A percentile compares a stretch with the other conserved stretches of the same genome.
These are phyloP conservation scores for Protosalanx chinensis DNA, from an alignment of 2,797 vertebrate genomes.

Conservation along the genomic window DNA sequence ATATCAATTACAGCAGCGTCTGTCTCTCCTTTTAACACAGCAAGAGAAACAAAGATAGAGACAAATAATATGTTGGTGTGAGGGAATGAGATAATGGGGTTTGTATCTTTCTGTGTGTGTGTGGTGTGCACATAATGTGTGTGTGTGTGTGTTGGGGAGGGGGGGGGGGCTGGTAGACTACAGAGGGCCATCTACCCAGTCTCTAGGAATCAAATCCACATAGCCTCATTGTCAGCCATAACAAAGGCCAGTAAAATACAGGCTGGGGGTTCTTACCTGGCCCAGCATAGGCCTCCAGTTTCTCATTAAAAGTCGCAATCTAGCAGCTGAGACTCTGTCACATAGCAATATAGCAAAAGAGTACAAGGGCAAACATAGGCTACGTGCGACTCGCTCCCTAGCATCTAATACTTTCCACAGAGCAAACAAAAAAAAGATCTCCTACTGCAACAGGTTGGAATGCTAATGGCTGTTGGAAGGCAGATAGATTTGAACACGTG, in stretches of 20 bases:
- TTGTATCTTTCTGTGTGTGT: constrained; percentile 20
- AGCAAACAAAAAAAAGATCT: constrained; percentile 60
- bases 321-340: constrained; percentile 79
- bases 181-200: constrained; percentile 57
- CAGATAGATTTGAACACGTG: constrained; percentile 37
- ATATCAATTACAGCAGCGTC: not conserved
- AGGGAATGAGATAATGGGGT: too few species aligned
- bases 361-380: constrained; percentile 74
- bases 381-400: constrained; percentile 65
- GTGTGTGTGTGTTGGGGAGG: constrained; percentile 20
- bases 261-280: constrained; percentile 76
- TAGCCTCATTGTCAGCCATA: constrained; percentile 69
- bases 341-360: constrained; percentile 71
- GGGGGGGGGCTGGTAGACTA: constrained; percentile 48
- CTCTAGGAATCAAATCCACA: constrained; percentile 57
- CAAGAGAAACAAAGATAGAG: not conserved
- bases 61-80: not conserved
- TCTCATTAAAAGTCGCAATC: constrained; percentile 79
- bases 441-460: constrained; percentile 66
- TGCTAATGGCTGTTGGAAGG: constrained; percentile 65
- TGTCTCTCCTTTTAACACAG: constrained; percentile 6
- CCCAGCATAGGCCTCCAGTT: constrained; percentile 65
- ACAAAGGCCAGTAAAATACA: constrained; percentile 76
- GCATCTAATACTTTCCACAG: constrained; percentile 57
- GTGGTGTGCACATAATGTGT: not conserved